Evolutionary conservation across 2,113 vertebrate genomes (phyloP).

Genomic region (Phalacrocorax brasilianus): DNA sequence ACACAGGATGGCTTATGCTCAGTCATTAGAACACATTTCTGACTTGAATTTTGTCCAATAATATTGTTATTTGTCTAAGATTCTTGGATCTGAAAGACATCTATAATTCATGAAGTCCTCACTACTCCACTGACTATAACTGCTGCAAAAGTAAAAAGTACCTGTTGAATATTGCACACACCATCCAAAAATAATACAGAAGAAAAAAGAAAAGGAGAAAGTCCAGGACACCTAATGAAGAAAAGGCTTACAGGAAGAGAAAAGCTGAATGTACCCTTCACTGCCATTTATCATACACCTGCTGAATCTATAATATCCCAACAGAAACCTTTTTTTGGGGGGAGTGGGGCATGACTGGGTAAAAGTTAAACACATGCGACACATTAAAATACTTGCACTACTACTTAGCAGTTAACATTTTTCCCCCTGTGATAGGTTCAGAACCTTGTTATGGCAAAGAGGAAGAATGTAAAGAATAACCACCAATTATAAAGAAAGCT

Average conservation of each 20-base stretch:
- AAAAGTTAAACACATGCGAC: neutral
- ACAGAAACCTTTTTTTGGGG: neutral
- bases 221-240: neutral
- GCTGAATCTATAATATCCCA: neutral
- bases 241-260: neutral
- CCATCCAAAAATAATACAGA: neutral
- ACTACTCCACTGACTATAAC: neutral
- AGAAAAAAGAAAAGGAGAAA: neutral
- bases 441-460: neutral
- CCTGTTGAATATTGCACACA: neutral
- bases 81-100: neutral
- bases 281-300: neutral
- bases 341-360: fast-evolving
- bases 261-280: neutral
- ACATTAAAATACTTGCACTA: neutral
- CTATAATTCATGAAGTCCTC: neutral
- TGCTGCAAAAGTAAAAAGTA: neutral
- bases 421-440: neutral
- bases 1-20: neutral
- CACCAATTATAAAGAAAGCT: neutral
- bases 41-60: neutral
- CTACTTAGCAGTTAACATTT: neutral
- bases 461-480: neutral
- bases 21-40: neutral
- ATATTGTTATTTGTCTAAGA: neutral